A percentile compares a stretch with the other conserved stretches of the same genome.
Conservation (phyloP, 2,888 invertebrate genomes). For the Panopea generosa region DNA sequence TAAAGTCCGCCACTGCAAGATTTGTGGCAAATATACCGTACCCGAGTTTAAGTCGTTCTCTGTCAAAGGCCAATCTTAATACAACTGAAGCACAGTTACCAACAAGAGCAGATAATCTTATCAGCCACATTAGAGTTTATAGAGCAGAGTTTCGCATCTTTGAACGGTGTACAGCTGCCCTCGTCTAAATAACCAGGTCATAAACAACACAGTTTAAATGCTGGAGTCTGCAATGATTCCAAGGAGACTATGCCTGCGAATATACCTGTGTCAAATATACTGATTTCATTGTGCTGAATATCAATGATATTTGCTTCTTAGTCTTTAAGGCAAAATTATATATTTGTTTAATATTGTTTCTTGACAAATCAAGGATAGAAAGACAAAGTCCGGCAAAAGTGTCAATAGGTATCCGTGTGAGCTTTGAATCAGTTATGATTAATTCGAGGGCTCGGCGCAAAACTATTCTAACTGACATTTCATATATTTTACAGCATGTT, state of each 20-base stretch:
- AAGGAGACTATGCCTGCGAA: slow-evolving; percentile 5
- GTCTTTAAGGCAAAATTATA: too few species aligned
- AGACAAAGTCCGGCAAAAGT: too few species aligned
- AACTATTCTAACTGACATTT: too few species aligned
- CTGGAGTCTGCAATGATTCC: not conserved
- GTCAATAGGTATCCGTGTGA: too few species aligned
- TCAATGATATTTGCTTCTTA: not conserved
- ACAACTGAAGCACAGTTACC: slow-evolving; percentile 60
- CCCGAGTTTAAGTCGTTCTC: slow-evolving; percentile 19
- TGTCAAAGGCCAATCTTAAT: slow-evolving; percentile 36
- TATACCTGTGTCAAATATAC: not conserved
- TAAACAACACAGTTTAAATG: slow-evolving; percentile 16
- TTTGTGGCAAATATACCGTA: slow-evolving; percentile 56
- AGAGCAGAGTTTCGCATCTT: slow-evolving; percentile 38
- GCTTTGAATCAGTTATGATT: too few species aligned
- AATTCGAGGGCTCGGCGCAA: too few species aligned
- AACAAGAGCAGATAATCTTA: slow-evolving; percentile 51
- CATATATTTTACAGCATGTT: too few species aligned
- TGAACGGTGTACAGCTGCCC: slow-evolving; percentile 51
- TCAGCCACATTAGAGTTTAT: slow-evolving; percentile 57
- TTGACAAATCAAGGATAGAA: too few species aligned
- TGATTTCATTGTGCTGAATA: not conserved
- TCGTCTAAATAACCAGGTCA: slow-evolving; percentile 25
- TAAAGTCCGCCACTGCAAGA: slow-evolving; percentile 46
- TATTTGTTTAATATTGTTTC: too few species aligned